These are phyloP conservation scores for Ophion ellenae DNA, from an alignment of 2,888 invertebrate genomes.

Conservation along the genomic window DNA sequence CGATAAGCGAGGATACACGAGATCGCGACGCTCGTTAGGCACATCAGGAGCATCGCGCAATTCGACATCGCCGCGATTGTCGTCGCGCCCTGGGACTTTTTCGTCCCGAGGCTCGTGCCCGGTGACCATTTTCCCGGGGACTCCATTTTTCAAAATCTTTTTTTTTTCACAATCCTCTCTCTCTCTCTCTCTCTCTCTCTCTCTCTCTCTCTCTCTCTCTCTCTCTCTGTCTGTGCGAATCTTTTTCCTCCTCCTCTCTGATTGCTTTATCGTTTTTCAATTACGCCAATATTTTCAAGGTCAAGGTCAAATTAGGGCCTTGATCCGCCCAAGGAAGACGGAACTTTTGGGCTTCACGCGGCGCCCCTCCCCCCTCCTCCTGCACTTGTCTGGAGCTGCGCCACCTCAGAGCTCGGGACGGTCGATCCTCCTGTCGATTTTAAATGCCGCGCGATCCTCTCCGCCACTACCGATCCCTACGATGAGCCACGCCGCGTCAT, in stretches of 20 bases:
- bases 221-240: no score
- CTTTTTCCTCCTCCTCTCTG: not conserved
- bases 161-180: not conserved
- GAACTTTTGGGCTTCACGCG: slow-evolving; percentile 28
- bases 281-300: not conserved
- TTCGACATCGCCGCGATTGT: slow-evolving; percentile 66
- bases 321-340: slow-evolving; percentile 40
- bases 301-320: no score
- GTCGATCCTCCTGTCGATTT: slow-evolving; percentile 60
- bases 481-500: slow-evolving; percentile 74
- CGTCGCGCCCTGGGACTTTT: slow-evolving; percentile 74
- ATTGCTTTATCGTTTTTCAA: not conserved
- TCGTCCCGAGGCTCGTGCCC: slow-evolving; percentile 72
- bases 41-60: slow-evolving; percentile 79
- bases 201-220: not conserved
- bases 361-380: slow-evolving; percentile 26
- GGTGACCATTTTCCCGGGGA: slow-evolving; percentile 70
- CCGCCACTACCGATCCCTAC: slow-evolving; percentile 68
- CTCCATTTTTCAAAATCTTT: slow-evolving; percentile 70
- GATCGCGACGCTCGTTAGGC: slow-evolving; percentile 78
- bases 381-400: slow-evolving; percentile 32
- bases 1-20: slow-evolving; percentile 79
- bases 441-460: slow-evolving; percentile 44
- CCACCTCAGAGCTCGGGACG: slow-evolving; percentile 36
- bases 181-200: not conserved